A percentile compares a stretch with the other conserved stretches of the same genome.
These are phyloP conservation scores for Torymus auratus DNA, from an alignment of 2,888 invertebrate genomes.

Conservation along the genomic window DNA sequence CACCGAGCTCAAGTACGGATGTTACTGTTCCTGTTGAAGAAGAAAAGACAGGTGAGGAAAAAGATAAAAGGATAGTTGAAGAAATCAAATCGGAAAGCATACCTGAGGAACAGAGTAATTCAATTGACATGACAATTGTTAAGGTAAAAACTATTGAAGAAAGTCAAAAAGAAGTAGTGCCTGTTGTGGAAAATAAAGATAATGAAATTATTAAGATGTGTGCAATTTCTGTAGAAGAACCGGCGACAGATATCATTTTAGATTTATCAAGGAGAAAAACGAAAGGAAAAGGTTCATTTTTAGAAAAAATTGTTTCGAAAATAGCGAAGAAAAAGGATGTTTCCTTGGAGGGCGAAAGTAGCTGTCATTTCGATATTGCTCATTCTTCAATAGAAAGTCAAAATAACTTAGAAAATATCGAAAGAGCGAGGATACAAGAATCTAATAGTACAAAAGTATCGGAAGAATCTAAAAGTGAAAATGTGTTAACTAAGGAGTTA, in stretches of 20 bases:
- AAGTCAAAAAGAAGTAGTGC: background rate
- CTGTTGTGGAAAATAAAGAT: slow-evolving; percentile 16
- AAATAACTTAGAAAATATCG: slow-evolving; percentile 11
- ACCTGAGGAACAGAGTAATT: background rate
- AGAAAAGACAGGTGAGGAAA: background rate
- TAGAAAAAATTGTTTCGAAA: slow-evolving; percentile 75
- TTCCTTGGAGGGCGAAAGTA: slow-evolving; percentile 58
- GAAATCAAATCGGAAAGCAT: background rate
- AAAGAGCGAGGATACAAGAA: slow-evolving; percentile 22
- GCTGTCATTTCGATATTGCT: slow-evolving; percentile 17
- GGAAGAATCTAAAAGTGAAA: slow-evolving; percentile 37
- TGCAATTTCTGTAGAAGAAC: slow-evolving; percentile 42
- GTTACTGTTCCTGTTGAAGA: slow-evolving; percentile 13
- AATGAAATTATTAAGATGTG: background rate
- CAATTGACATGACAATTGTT: no score
- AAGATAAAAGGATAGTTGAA: slow-evolving; percentile 5
- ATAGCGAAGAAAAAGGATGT: slow-evolving; percentile 74
- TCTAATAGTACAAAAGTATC: slow-evolving; percentile 39
- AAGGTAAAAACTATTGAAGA: background rate
- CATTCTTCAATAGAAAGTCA: slow-evolving; percentile 17
- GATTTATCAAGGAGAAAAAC: slow-evolving; percentile 72
- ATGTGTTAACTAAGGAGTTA: slow-evolving; percentile 22
- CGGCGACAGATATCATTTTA: slow-evolving; percentile 71
- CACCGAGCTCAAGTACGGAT: slow-evolving; percentile 7
- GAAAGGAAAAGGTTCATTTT: slow-evolving; percentile 73